phyloP scores from a whole-genome alignment of 1,140 invertebrate genomes.

The Nasonia longicornis region DNA sequence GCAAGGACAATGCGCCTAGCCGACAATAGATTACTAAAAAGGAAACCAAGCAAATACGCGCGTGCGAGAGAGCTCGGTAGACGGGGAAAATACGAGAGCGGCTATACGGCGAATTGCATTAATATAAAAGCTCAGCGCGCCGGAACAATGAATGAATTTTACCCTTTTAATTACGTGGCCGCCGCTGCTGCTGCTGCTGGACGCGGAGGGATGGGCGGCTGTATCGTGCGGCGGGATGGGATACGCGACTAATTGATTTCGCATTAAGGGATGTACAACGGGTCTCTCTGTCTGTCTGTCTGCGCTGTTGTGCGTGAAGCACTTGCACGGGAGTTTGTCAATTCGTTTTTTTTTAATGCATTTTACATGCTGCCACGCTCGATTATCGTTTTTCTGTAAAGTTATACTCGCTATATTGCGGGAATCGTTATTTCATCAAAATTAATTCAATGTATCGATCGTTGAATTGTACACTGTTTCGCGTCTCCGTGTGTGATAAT shows the following conservation, averaged over 20 bases:
- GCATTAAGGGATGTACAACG: slow-evolving; percentile 40
- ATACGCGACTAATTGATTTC: slow-evolving; percentile 42
- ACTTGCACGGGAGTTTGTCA: neutral
- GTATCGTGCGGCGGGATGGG: slow-evolving; percentile 3
- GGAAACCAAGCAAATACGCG: slow-evolving; percentile 59
- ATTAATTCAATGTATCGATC: neutral
- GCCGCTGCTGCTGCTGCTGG: neutral
- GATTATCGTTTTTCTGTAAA: neutral
- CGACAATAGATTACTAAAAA: slow-evolving; percentile 59
- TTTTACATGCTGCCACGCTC: neutral
- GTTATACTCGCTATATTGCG: no score
- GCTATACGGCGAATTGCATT: slow-evolving; percentile 54
- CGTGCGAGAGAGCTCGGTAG: slow-evolving; percentile 46
- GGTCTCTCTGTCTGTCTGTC: slow-evolving; percentile 48
- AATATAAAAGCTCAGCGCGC: slow-evolving; percentile 48
- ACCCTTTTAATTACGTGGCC: slow-evolving; percentile 39
- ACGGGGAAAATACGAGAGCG: slow-evolving; percentile 49
- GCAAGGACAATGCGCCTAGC: slow-evolving; percentile 53
- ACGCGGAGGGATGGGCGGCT: neutral
- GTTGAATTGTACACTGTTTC: neutral
- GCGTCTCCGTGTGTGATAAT: no score
- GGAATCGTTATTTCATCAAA: neutral
- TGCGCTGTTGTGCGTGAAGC: neutral
- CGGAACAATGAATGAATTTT: slow-evolving; percentile 40
- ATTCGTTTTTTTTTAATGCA: neutral